phyloP scores from a whole-genome alignment of 2,797 vertebrate species.

The Poeciliopsis paucimaculata region DNA sequence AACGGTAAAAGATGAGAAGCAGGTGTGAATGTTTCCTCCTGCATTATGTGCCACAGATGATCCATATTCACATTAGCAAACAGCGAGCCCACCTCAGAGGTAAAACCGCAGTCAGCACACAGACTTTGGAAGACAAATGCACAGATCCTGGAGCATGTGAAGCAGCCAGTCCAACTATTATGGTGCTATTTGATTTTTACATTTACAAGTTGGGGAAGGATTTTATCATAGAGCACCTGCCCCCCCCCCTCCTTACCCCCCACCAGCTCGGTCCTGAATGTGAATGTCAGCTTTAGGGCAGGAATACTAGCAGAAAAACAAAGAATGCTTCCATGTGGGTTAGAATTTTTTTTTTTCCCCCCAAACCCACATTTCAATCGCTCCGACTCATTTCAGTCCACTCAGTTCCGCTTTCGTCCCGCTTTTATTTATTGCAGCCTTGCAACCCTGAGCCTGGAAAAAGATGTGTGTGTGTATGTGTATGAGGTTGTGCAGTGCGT shows the following conservation, averaged over 20 bases:
- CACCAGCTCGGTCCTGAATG: slow-evolving; percentile 58
- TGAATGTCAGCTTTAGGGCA: slow-evolving; percentile 33
- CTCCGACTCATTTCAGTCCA: slow-evolving; percentile 4
- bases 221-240: slow-evolving; percentile 18
- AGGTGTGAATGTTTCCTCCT: slow-evolving; percentile 15
- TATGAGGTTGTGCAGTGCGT: slow-evolving; percentile 37
- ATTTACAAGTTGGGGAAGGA: slow-evolving; percentile 67
- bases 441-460: slow-evolving; percentile 46
- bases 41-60: slow-evolving; percentile 56
- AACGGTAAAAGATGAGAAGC: not conserved
- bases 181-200: slow-evolving; percentile 83
- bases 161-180: slow-evolving; percentile 77
- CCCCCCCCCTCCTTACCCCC: not conserved
- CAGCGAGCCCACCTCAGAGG: slow-evolving; percentile 44
- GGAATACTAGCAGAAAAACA: slow-evolving; percentile 1
- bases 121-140: slow-evolving; percentile 52
- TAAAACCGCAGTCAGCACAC: slow-evolving; percentile 60
- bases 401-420: slow-evolving; percentile 36
- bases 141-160: slow-evolving; percentile 58
- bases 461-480: slow-evolving; percentile 18
- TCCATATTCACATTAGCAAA: slow-evolving; percentile 27
- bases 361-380: slow-evolving; percentile 13
- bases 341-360: not conserved
- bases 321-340: slow-evolving; percentile 4
- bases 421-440: slow-evolving; percentile 69